Evolutionary conservation across 2,888 invertebrate species (phyloP).

Genomic region (Palloptera scutellata): DNA sequence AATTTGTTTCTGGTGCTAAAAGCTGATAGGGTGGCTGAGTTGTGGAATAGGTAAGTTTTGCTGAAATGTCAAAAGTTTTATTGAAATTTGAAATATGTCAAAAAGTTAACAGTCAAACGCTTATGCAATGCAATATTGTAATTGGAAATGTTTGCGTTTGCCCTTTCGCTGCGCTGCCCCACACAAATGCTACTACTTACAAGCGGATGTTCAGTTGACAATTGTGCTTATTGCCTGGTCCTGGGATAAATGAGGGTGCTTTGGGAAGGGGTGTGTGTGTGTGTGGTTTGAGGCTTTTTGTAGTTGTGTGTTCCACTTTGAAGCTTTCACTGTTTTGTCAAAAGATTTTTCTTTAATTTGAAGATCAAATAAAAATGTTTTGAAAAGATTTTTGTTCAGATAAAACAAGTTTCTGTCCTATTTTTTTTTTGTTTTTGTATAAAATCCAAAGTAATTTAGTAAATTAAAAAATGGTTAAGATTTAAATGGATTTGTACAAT

Average conservation of each 20-base stretch:
- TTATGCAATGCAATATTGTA: conserved; percentile 19
- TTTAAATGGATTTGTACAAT: no score
- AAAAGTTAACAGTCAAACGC: conserved; percentile 31
- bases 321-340: not conserved
- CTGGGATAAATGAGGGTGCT: not conserved
- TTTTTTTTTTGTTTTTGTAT: no score
- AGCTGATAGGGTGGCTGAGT: not conserved
- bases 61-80: conserved; percentile 33
- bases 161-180: no score
- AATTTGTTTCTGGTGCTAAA: not conserved
- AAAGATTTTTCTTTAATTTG: conserved; percentile 18
- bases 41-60: conserved; percentile 7
- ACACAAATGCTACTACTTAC: no score
- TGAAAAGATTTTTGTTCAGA: conserved; percentile 18
- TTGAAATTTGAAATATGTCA: conserved; percentile 47
- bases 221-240: not conserved
- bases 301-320: no score
- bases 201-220: not conserved
- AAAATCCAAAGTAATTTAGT: no score
- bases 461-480: no score
- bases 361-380: conserved; percentile 26
- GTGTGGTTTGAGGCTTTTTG: not conserved
- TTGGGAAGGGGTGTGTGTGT: not conserved
- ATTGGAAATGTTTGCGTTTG: conserved; percentile 13
- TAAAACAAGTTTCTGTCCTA: not conserved